Conservation (phyloP, 2,797 vertebrate genomes). For the Stomatorhinus walkeri region DNA sequence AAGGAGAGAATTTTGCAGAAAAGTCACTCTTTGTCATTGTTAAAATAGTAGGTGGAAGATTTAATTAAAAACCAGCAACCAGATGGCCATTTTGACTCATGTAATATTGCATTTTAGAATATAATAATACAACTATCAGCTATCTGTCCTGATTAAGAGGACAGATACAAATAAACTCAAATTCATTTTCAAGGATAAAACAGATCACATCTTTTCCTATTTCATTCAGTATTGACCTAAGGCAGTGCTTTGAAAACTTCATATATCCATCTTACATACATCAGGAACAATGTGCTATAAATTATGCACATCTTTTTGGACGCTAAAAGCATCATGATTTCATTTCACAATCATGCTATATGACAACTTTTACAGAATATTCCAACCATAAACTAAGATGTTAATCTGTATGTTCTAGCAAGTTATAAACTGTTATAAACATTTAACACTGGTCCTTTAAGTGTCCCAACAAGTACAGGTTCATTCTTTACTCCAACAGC, state of each 20-base stretch:
- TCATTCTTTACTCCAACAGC: neutral
- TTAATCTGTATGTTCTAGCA: neutral
- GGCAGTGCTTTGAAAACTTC: neutral
- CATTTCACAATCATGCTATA: neutral
- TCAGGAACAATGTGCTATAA: neutral
- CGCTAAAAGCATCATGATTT: neutral
- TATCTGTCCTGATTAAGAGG: neutral
- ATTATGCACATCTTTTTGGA: neutral
- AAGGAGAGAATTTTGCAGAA: slow-evolving; percentile 38
- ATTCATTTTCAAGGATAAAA: neutral
- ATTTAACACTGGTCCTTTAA: neutral
- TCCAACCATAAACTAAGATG: neutral
- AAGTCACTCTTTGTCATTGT: slow-evolving; percentile 48
- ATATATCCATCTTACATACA: neutral
- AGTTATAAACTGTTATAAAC: neutral
- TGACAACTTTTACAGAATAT: neutral
- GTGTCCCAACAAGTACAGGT: neutral
- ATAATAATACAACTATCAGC: neutral
- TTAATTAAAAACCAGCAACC: neutral
- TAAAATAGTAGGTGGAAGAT: neutral
- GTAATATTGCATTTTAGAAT: neutral
- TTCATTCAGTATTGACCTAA: neutral
- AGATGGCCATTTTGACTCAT: neutral
- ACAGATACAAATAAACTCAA: neutral
- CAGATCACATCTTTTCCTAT: neutral